Percentiles rank a stretch among this genome's conserved stretches.
Conservation (phyloP, 2,797 vertebrate species). For the Vespertilio murinus region DNA sequence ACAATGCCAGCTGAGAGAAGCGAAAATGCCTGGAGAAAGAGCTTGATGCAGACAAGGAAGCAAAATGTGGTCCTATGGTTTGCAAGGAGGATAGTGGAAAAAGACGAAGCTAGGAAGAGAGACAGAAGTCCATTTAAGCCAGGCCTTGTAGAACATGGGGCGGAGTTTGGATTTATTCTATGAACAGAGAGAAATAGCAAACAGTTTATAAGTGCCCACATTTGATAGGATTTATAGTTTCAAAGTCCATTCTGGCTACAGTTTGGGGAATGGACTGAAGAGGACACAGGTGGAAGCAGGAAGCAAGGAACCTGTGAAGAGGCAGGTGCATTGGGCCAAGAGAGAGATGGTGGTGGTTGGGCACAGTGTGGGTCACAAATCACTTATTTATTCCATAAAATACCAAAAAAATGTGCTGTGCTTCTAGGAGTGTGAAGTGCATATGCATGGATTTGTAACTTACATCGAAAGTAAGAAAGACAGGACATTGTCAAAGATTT, state of each 20-base stretch:
- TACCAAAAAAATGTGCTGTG: no score
- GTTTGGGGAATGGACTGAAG: no score
- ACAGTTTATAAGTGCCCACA: neutral
- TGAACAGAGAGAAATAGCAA: neutral
- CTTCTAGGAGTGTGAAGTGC: no score
- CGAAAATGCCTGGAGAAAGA: neutral
- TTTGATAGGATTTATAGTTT: neutral
- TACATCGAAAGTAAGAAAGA: neutral
- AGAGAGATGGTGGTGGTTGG: neutral
- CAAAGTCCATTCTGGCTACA: neutral
- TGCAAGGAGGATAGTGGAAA: neutral
- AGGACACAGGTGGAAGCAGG: no score
- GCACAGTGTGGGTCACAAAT: neutral
- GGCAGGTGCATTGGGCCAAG: neutral
- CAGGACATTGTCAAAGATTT: neutral
- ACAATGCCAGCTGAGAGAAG: neutral
- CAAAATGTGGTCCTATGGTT: neutral
- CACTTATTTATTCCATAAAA: no score
- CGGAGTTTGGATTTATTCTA: neutral
- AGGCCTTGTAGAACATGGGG: neutral
- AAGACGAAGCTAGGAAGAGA: neutral
- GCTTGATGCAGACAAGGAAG: neutral
- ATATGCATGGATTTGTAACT: neutral
- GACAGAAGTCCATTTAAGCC: neutral
- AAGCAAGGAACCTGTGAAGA: neutral